Base-by-base conservation (phyloP, 92 coral and sea anemone species). In the Epizoanthus stellaris region DNA sequence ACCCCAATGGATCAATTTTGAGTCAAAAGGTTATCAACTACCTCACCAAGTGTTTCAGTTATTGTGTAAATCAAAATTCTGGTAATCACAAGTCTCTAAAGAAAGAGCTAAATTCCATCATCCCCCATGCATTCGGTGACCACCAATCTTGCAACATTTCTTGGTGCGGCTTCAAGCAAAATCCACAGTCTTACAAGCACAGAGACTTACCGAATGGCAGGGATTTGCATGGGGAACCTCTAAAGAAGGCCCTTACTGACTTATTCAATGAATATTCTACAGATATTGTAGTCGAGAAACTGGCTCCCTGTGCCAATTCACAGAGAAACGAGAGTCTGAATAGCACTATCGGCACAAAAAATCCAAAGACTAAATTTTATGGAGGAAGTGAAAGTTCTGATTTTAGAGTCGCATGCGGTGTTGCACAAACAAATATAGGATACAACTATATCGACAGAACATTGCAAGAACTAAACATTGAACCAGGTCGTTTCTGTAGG, bases 71-170 rank as follows among this genome's bases (percentile, higher is more conserved):
- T 4, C 80, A 83, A 56, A 54, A 83, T 20, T 16, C 58, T 34
- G 80, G 80, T 3, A 40, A 83, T 73, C 67, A 47, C 4, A 6
- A 59, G 13, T 6, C 53, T 19, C 12, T 84, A 36, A 84, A 84
- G 36, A 21, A 20, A 70, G 73, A n/a, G 2, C 34, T 84, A 15
- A 16, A 69, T 34, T 74, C 40, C 42, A 86, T 88, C 60, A 88
- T 88, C 13, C 91, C 91, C 34, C 87, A 87, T 75, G 92, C 92
- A 12, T 91, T 93, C 86, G 94, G 91, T 17, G 88, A 91, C 39
- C 94, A 91, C 83, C 52, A 58, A 3, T 65, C 70, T n/a, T 93
- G 97, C 39, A 66, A 75, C 68, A 71, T 43, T 4, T 87, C 25
- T 11, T 90, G 90, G 93, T 93, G 81, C 47, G 87, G 81, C 15